Base-by-base conservation (phyloP, 1,140 invertebrate genomes). In the Elysia chlorotica region DNA sequence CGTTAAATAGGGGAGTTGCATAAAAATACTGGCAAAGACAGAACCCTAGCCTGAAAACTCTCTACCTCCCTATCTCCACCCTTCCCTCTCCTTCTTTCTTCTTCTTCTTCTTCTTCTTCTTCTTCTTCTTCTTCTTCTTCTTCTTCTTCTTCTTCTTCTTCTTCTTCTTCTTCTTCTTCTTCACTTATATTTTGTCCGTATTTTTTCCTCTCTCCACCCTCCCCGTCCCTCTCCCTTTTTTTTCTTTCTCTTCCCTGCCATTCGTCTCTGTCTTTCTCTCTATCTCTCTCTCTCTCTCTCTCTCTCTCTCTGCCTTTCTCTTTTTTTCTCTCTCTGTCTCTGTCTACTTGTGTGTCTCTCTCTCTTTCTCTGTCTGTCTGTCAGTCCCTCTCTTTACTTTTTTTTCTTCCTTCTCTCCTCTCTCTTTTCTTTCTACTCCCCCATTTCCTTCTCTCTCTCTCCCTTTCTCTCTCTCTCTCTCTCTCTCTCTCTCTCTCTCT, bases 71-170 rank as follows among this genome's bases (percentile, higher is more conserved):
- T n/a, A n/a, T n/a, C n/a, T n/a, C n/a, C n/a, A n/a, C n/a, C n/a
- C n/a, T 59, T 59, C 56, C 23, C 25, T 28, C 56, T 59, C 56
- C 31, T 65, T 35, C 62, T 35, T 65, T 25, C 25, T 65, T 35
- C 31, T 33, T 35, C 35, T 33, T 48, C 28, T 17, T 4, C 21
- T 19, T 2, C 25, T 2, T 25, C 5, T 2, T 48, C 33, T 48
- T 67, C n/a, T 28, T 53, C 6, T 28, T n/a, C 25, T 3, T 36
- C 63, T 23, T 67, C 23, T 2, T 67, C 23, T 21, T 2, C 23
- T 28, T 14, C 2, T 25, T 33, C 36, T 28, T 67, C 65, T 48
- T 21, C 36, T 33, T 67, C 31, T 65, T 35, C 31, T 65, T 35
- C 31, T 28, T 33, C 62, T 35, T 33, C 31, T 28, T 65, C 62